Conservation (phyloP, 53 echinoderm and acorn worm species). For the Luidia sarsii region DNA sequence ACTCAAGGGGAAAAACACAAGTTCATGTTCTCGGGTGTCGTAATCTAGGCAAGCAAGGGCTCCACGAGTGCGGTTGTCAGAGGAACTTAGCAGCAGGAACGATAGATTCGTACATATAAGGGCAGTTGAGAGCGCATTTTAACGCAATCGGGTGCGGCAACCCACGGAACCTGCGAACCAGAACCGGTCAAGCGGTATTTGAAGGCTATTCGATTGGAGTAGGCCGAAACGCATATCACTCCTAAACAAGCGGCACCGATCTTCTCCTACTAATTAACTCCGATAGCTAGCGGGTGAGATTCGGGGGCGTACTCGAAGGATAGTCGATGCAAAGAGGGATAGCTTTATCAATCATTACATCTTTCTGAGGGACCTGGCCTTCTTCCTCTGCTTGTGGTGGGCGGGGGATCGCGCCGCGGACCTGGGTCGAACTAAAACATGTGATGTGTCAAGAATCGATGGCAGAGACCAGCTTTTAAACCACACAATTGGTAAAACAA, state of each 20-base stretch:
- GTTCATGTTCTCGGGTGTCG: too few relatives aligned
- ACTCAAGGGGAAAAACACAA: too few relatives aligned
- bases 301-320: too few relatives aligned
- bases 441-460: not conserved
- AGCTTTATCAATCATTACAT: too few relatives aligned
- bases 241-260: not conserved
- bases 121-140: not conserved
- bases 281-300: too few relatives aligned
- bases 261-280: not conserved
- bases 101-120: not conserved
- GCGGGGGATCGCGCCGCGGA: not conserved
- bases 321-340: too few relatives aligned
- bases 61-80: too few relatives aligned
- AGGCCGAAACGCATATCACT: constrained; percentile 2
- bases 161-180: not conserved
- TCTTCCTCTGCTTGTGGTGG: not conserved
- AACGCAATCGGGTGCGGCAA: not conserved
- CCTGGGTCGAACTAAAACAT: not conserved
- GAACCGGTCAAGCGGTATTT: not conserved
- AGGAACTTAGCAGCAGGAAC: not conserved
- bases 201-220: not conserved
- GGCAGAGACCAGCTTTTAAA: not conserved
- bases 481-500: not conserved
- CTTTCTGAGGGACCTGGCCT: too few relatives aligned
- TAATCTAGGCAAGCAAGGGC: too few relatives aligned